Evolutionary conservation across 1,140 invertebrate species (phyloP), one percentile per base, ranked within the genome.

Genomic region (Berghia stephanieae): DNA sequence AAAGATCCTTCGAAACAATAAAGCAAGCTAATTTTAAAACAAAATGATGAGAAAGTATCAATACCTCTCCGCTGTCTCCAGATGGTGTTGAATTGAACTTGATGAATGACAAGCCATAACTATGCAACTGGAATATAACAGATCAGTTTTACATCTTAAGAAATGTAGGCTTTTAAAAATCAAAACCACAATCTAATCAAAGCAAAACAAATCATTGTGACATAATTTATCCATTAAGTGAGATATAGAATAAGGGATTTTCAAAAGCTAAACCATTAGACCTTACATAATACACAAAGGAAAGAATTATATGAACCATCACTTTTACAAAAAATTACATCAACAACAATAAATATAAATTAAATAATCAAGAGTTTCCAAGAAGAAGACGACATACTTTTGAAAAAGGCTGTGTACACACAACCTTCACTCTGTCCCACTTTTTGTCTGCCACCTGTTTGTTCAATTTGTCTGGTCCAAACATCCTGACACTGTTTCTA

Each of bases 331-430:
- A n/a, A n/a, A n/a, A n/a, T n/a, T n/a, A n/a, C n/a, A n/a, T n/a
- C n/a, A n/a, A n/a, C n/a, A n/a, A n/a, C n/a, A n/a, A n/a, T n/a
- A n/a, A n/a, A n/a, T n/a, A n/a, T n/a, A n/a, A n/a, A n/a, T n/a
- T n/a, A n/a, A n/a, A n/a, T n/a, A n/a, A n/a, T n/a, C n/a, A n/a
- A n/a, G n/a, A n/a, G n/a, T n/a, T n/a, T n/a, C n/a, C n/a, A n/a
- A n/a, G n/a, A n/a, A n/a, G n/a, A n/a, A n/a, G n/a, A n/a, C 3
- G 66, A 52, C 71, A 52, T 80, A 90, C 90, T 83, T 93, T 94
- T 85, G 96, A 96, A 86, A 95, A 97, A 0, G 95, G 95, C 86
- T 97, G 96, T 10, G 93, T 93, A 87, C 95, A 96, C 3, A 96
- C 92, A 60, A 96, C 88, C 89, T 96, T 95, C 1, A 97, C 87